A percentile compares a stretch with the other conserved stretches of the same genome.
phyloP scores from a whole-genome alignment of 1,140 invertebrate genomes.

The Solen grandis region DNA sequence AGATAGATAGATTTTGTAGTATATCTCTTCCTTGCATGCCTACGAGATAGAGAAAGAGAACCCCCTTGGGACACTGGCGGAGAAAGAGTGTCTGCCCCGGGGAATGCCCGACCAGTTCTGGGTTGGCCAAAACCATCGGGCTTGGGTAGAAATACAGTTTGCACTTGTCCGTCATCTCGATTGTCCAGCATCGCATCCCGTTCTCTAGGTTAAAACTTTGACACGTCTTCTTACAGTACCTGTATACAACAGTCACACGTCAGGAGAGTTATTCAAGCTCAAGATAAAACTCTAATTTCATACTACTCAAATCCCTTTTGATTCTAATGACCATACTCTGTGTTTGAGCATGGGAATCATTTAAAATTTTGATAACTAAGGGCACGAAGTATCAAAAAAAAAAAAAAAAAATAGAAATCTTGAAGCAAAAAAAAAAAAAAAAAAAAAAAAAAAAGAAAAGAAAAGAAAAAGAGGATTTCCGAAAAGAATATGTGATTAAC shows the following conservation, averaged over 20 bases:
- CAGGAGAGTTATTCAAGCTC: not conserved
- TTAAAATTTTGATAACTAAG: not conserved
- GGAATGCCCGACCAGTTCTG: constrained; percentile 14
- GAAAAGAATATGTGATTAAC: too few species aligned
- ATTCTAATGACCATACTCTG: too few species aligned
- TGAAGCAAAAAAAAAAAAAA: too few species aligned
- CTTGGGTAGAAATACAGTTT: constrained; percentile 19
- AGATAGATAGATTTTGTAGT: too few species aligned
- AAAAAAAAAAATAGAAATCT: not conserved
- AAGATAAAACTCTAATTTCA: not conserved
- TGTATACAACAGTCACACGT: constrained; percentile 17
- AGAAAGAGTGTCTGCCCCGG: constrained; percentile 27
- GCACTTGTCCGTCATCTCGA: constrained; percentile 4
- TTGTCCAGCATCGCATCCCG: constrained; percentile 37
- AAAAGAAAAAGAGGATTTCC: too few species aligned
- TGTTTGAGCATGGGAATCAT: not conserved
- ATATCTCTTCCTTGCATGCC: too few species aligned
- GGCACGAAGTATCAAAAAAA: not conserved
- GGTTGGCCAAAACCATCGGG: constrained; percentile 8
- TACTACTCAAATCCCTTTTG: too few species aligned
- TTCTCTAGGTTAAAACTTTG: constrained; percentile 8
- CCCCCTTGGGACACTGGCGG: constrained; percentile 16
- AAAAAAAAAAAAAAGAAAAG: too few species aligned
- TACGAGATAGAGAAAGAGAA: too few species aligned
- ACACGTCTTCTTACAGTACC: constrained; percentile 22